Percentiles rank a stretch among this genome's conserved stretches.
These are phyloP conservation scores for Ibidorhyncha struthersii DNA, from an alignment of 2,113 vertebrate genomes.

Conservation along the genomic window DNA sequence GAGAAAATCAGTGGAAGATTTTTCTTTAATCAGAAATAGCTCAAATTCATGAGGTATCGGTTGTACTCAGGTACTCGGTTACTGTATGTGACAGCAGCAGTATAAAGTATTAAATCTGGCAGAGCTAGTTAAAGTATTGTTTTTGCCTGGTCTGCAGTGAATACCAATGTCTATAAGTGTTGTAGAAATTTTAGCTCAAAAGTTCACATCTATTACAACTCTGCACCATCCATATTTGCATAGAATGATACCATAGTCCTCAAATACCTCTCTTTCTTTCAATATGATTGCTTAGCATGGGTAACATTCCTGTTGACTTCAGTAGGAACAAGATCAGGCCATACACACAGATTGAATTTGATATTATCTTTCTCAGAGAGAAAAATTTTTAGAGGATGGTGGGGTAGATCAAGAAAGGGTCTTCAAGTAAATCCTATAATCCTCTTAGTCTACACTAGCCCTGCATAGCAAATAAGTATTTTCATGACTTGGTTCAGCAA, in stretches of 20 bases:
- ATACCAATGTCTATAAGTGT: background rate
- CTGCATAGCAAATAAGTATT: background rate
- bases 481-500: background rate
- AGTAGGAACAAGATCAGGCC: background rate
- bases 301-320: background rate
- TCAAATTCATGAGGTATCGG: no score
- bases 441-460: background rate
- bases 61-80: background rate
- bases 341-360: background rate
- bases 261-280: background rate
- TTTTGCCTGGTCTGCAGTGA: background rate
- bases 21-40: no score
- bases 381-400: background rate
- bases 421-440: background rate
- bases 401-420: background rate
- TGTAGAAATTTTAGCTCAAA: background rate
- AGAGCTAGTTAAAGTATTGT: background rate
- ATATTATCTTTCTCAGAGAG: background rate
- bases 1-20: no score
- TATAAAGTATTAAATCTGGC: background rate
- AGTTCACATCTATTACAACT: background rate
- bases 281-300: background rate
- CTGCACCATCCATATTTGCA: background rate
- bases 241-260: background rate
- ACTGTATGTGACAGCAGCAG: background rate